Percentiles rank a stretch among this genome's conserved stretches.
Conservation (phyloP, 2,113 vertebrate species). For the Poeciliopsis occidentalis region DNA sequence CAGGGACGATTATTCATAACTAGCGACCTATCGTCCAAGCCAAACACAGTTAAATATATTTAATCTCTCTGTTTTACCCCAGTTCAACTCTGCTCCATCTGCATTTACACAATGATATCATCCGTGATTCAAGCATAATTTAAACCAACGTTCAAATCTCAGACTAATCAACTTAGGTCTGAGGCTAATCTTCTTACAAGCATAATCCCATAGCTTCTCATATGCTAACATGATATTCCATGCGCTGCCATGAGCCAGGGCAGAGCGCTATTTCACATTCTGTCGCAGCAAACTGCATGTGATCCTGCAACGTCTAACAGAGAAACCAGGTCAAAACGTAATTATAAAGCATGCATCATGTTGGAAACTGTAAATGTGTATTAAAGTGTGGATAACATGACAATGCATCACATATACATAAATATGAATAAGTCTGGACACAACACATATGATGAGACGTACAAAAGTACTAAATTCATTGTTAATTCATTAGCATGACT, state of each 20-base stretch:
- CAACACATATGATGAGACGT: too few relatives aligned
- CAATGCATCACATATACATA: too few relatives aligned
- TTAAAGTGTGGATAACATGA: too few relatives aligned
- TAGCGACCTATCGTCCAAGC: neutral
- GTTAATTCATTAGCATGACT: too few relatives aligned
- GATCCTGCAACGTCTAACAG: neutral
- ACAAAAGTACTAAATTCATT: too few relatives aligned
- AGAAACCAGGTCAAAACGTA: neutral
- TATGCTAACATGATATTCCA: slow-evolving; percentile 47
- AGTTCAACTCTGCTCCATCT: neutral
- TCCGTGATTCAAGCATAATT: neutral
- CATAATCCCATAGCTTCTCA: slow-evolving; percentile 70
- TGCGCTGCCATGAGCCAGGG: slow-evolving; percentile 40
- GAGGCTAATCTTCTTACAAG: slow-evolving; percentile 72
- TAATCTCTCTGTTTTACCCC: neutral
- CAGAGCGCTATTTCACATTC: slow-evolving; percentile 50
- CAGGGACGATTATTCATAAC: neutral
- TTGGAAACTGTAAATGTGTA: too few relatives aligned
- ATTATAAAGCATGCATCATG: neutral
- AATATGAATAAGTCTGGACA: too few relatives aligned
- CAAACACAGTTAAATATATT: neutral
- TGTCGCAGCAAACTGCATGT: neutral
- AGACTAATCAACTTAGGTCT: slow-evolving; percentile 74
- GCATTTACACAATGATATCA: neutral
- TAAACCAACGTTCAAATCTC: slow-evolving; percentile 40